Conservation (phyloP, 2,113 vertebrate genomes). For the Myotis yumanensis region DNA sequence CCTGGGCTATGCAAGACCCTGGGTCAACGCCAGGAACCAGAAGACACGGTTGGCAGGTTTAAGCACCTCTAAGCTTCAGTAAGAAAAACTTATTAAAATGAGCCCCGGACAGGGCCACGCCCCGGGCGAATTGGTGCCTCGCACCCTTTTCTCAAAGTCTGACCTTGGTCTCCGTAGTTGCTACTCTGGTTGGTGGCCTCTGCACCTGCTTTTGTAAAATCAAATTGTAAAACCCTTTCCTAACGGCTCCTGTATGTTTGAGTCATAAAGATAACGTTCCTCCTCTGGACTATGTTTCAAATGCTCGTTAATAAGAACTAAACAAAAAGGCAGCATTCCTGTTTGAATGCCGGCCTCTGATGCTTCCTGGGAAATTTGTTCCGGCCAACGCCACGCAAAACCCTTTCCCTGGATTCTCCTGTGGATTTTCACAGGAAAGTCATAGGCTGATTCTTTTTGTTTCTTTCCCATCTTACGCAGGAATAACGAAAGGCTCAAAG, state of each 20-base stretch:
- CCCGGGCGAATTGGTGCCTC: no score
- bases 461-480: background rate
- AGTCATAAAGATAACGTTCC: background rate
- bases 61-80: background rate
- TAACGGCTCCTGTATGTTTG: background rate
- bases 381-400: background rate
- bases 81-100: background rate
- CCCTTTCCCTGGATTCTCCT: background rate
- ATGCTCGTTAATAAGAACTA: background rate
- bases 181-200: background rate
- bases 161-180: background rate
- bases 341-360: background rate
- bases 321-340: background rate
- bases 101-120: background rate
- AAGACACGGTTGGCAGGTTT: background rate
- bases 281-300: background rate
- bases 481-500: background rate
- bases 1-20: rapidly evolving
- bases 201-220: background rate
- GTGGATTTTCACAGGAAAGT: no score
- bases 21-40: background rate
- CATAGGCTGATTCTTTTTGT: background rate
- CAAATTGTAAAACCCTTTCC: background rate
- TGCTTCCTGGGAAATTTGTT: background rate
- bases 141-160: background rate